Evolutionary conservation across 2,113 vertebrate species (phyloP), one percentile per base, ranked within the genome.

Genomic region (Cryptoleucopteryx plumbea): DNA sequence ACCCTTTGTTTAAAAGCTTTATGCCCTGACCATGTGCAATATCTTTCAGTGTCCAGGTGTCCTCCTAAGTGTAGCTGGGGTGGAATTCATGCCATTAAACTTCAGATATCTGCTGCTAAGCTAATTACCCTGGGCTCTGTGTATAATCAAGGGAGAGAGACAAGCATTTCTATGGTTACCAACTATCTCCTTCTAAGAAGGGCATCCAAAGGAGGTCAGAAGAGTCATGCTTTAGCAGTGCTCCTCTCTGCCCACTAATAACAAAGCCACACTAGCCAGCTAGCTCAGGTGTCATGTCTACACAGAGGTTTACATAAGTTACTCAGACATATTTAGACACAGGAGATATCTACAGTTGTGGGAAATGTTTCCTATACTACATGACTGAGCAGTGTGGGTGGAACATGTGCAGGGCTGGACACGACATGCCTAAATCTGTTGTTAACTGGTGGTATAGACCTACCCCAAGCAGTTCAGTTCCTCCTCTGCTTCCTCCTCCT

Each of bases 381-480:
- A 14, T 62, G 52, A 31, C 34, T 38, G 47, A 71, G 29, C 40
- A 66, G 45, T 6, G 8, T 53, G 70, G 42, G 86, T 63, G 53
- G 59, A 63, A 58, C 34, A 23, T 12, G 19, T 45, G 31, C 34
- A 63, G 42, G 29, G 18, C 59, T 79, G 77, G 71, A 88, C 42
- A 62, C 59, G 52, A 45, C 31, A 40, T 40, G 36, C 50, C 42
- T 55, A 66, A 47, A 88, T 81, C 62, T 55, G 31, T 15, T 43
- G 16, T 72, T 52, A 77, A 11, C 36, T 67, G 47, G 6, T 38
- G 19, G 13, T 52, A 16, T 16, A 52, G 63, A 61, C 47, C 21
- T 62, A 58, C 2, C 5, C 26, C 0, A 0, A n/a, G 38, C 27
- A 43, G 34, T 36, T 45, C 15, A 3, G 29, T 67, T 77, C 45